Evolutionary conservation across 2,888 invertebrate species (phyloP).

Genomic region (Aporophyla nigra): DNA sequence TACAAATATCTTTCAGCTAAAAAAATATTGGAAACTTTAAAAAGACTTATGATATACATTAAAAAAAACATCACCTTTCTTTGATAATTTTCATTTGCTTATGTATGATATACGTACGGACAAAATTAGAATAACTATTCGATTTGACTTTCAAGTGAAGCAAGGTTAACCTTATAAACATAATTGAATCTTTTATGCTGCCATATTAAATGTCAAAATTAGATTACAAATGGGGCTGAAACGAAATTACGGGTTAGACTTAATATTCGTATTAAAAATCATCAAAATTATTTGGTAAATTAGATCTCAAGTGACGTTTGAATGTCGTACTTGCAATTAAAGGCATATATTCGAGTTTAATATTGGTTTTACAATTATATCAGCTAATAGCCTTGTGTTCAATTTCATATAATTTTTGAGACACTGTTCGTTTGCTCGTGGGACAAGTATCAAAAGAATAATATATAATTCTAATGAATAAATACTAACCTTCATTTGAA

Average conservation of each 20-base stretch:
- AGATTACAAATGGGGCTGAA: constrained; percentile 23
- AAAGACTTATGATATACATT: too few relatives aligned
- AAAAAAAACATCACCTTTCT: too few relatives aligned
- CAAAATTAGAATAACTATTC: background rate
- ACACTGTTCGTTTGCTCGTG: too few relatives aligned
- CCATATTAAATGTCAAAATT: constrained; percentile 13
- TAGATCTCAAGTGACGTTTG: constrained; percentile 1
- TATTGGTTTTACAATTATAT: background rate
- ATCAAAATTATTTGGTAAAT: background rate
- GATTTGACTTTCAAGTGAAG: background rate
- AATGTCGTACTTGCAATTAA: background rate
- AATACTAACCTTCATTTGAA: too few relatives aligned
- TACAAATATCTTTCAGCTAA: background rate
- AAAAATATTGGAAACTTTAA: background rate
- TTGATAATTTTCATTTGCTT: too few relatives aligned
- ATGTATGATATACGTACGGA: too few relatives aligned
- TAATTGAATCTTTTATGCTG: background rate
- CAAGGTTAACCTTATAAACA: background rate
- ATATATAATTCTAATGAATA: too few relatives aligned
- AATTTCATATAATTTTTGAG: too few relatives aligned
- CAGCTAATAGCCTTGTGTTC: too few relatives aligned
- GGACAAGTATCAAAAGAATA: too few relatives aligned
- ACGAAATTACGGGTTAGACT: constrained; percentile 8
- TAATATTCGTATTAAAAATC: constrained; percentile 6
- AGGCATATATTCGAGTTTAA: background rate